Base-by-base conservation (phyloP, 2,888 invertebrate genomes). In the Zhengitettix transpicula region DNA sequence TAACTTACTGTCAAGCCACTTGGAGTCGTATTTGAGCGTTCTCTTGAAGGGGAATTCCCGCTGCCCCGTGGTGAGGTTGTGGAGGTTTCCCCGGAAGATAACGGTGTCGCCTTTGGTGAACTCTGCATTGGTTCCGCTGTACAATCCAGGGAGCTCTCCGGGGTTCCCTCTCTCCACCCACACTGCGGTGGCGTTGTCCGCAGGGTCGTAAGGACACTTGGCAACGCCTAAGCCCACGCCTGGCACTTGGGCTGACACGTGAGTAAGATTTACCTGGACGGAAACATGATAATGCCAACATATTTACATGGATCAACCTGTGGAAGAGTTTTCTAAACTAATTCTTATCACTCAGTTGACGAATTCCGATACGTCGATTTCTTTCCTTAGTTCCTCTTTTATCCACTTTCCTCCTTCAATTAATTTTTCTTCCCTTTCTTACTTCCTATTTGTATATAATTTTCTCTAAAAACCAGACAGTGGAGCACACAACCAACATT, bases 1-100 rank as follows among this genome's bases (percentile, higher is more conserved):
- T 58, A 72, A 89, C 93, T 92, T 77, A 97, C 96, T 96, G 80
- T 97, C 96, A 65, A 97, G 83, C 97, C 97, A 97, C 75, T 95
- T 96, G 67, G 94, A 94, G 78, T 97, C 96, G 75, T 95, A 95
- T 77, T 95, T 95, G 71, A 96, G 80, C 42, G 96, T 97, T 68
- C 96, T 81, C 78, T 95, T 94, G 77, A 93, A 95, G 64, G 87
- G 85, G 73, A 87, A 92, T 71, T 89, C 87, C 69, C 88, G 83
- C 65, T 88, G 79, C 62, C 91, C 87, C 55, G 89, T 89, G 60
- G 89, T 90, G 70, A 89, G 78, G 75, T 94, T 94, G 76, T 89
- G 89, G 64, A 97, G 83, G 75, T 96, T 94, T 65, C 95, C 92
- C 65, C 96, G 84, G 77, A 96, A 96, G 77, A 99, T 97, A 70